Evolutionary conservation across 2,113 vertebrate genomes (phyloP), one percentile per base, ranked within the genome.

Genomic region (Cyrtonyx montezumae): DNA sequence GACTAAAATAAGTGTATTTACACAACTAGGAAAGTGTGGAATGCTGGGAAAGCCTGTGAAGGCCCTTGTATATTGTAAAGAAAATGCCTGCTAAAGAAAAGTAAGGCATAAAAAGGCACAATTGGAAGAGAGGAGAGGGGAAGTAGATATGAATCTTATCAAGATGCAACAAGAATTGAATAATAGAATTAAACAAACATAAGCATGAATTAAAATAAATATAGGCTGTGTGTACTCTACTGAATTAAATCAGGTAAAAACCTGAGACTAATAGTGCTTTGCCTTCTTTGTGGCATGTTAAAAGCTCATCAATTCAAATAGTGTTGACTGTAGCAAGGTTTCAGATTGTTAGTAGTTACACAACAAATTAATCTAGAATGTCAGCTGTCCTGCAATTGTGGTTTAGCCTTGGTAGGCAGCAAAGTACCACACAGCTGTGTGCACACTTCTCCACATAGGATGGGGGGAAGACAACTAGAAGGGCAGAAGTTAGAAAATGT

Each of bases 221-320:
- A n/a, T 75, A 71, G 30, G 40, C 23, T 80, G 22, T 84, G 36
- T 79, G 49, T 77, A 66, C 32, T 79, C 66, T 80, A 62, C 46
- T 71, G 65, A 93, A 91, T 86, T 79, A 79, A 81, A 81, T 45
- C 21, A 32, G 67, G 18, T 73, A 21, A 87, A 93, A 83, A 91
- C 34, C 21, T 49, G 53, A 66, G 82, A 91, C 65, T 56, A 75
- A 71, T 49, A 71, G 55, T 66, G 10, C 45, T 92, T 91, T 94
- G 40, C 61, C 22, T 67, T 70, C 58, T 87, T 84, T 32, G 55
- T 45, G 34, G 58, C 9, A 19, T 53, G 34, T 80, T 85, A 73
- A 87, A 92, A 87, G 10, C 51, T 80, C 43, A 66, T 26, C 58
- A 90, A 20, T 77, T 34, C 45, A 70, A 66, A 68, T 63, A 70